Conservation (phyloP, 64 coral and sea anemone species). For the Orbicella faveolata region DNA sequence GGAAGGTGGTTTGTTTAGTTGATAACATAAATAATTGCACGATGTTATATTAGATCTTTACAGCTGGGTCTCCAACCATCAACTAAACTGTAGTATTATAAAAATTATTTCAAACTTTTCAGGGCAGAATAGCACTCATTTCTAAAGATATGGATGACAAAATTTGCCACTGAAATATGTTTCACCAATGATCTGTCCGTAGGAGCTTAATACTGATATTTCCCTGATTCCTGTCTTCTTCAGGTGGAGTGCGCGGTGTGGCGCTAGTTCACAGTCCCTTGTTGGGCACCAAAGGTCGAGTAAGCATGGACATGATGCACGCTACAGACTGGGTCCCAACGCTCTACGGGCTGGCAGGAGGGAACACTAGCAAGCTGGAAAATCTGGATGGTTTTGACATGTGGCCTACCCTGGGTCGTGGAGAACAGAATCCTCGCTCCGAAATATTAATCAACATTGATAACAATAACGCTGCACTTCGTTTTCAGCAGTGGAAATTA, state of each 20-base stretch:
- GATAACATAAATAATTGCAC: no score
- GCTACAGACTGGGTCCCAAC: conserved; percentile 8
- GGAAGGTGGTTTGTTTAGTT: conserved; percentile 55
- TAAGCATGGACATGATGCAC: conserved; percentile 37
- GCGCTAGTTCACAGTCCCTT: conserved; percentile 14
- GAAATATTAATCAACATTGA: conserved; percentile 63
- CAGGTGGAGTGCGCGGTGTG: neutral
- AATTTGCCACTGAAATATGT: no score
- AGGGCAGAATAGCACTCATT: no score
- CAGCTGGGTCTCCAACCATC: no score
- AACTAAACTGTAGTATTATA: no score
- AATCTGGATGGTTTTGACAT: conserved; percentile 11
- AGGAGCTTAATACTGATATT: neutral
- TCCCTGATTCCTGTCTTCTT: neutral
- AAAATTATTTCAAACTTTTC: no score
- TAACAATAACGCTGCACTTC: conserved; percentile 18
- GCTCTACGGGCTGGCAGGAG: neutral
- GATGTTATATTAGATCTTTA: no score
- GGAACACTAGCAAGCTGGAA: neutral
- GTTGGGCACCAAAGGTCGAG: neutral
- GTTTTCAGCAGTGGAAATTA: conserved; percentile 67
- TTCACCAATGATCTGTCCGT: no score
- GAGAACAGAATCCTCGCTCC: conserved; percentile 14
- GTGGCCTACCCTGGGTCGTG: conserved; percentile 53
- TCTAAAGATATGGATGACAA: no score